Evolutionary conservation across 2,797 vertebrate genomes (phyloP).

Genomic region (Coregonus ussuriensis): DNA sequence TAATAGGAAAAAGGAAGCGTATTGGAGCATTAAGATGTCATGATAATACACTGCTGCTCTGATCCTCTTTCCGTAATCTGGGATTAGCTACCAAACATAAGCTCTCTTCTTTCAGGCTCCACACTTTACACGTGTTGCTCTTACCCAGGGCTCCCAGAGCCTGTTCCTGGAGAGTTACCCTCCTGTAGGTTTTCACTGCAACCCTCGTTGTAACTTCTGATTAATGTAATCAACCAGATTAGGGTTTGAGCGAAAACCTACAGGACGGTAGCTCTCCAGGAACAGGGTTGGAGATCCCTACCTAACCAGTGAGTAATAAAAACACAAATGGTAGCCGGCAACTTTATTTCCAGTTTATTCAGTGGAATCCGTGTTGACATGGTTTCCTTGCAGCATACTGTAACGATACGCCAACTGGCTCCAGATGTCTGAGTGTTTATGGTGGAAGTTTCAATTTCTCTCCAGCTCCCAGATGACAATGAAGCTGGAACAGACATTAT

Average conservation of each 20-base stretch:
- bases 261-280: too few species aligned
- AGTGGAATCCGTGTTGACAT: slow-evolving; percentile 23
- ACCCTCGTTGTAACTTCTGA: neutral
- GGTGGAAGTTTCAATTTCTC: neutral
- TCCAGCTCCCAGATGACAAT: slow-evolving; percentile 29
- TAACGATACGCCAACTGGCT: slow-evolving; percentile 28
- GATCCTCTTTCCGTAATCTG: neutral
- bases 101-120: neutral
- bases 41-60: neutral
- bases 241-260: too few species aligned
- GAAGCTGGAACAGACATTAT: slow-evolving; percentile 30
- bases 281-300: too few species aligned
- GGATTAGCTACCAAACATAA: neutral
- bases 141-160: neutral
- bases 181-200: neutral
- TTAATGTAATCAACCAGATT: neutral
- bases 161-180: neutral
- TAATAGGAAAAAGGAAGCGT: neutral
- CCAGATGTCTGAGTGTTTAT: slow-evolving; percentile 41
- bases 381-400: neutral
- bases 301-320: neutral
- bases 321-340: neutral
- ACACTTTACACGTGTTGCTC: neutral
- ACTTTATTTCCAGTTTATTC: slow-evolving; percentile 14
- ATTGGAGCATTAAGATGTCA: neutral